These are phyloP conservation scores for Nymphalis io DNA, from an alignment of 1,140 invertebrate genomes.

Conservation along the genomic window DNA sequence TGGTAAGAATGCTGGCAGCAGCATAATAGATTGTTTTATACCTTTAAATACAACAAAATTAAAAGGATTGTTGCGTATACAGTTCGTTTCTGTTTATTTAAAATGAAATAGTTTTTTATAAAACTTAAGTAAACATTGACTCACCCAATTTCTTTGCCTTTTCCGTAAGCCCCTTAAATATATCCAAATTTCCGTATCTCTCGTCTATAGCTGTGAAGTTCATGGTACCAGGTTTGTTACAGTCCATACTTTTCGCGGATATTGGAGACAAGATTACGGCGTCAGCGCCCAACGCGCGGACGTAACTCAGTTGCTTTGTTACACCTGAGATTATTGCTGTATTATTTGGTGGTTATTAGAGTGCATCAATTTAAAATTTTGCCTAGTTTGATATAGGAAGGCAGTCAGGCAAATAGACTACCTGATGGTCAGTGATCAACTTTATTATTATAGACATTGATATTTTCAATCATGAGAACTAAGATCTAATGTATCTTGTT, in stretches of 20 bases:
- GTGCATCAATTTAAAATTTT: background rate
- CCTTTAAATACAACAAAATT: no score
- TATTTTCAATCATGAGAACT: no score
- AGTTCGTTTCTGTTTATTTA: no score
- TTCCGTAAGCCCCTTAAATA: conserved; percentile 84
- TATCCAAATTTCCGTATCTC: conserved; percentile 85
- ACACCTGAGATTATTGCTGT: conserved; percentile 45
- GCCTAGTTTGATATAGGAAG: background rate
- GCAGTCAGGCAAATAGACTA: no score
- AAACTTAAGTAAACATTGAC: background rate
- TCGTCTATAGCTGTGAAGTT: conserved; percentile 86
- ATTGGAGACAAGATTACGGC: conserved; percentile 85
- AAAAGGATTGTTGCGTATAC: no score
- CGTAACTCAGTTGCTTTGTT: conserved; percentile 67
- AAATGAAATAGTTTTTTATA: background rate
- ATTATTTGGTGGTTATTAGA: background rate
- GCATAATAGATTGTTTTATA: no score
- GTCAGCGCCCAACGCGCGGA: conserved; percentile 67
- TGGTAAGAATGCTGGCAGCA: no score
- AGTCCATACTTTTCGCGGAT: conserved; percentile 82
- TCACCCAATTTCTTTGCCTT: conserved; percentile 81
- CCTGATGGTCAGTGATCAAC: no score
- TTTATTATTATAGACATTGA: no score
- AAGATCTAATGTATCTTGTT: no score
- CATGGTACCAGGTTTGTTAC: conserved; percentile 85